Evolutionary conservation across 2,888 invertebrate genomes (phyloP).

Genomic region (Eutolmus rufibarbis): DNA sequence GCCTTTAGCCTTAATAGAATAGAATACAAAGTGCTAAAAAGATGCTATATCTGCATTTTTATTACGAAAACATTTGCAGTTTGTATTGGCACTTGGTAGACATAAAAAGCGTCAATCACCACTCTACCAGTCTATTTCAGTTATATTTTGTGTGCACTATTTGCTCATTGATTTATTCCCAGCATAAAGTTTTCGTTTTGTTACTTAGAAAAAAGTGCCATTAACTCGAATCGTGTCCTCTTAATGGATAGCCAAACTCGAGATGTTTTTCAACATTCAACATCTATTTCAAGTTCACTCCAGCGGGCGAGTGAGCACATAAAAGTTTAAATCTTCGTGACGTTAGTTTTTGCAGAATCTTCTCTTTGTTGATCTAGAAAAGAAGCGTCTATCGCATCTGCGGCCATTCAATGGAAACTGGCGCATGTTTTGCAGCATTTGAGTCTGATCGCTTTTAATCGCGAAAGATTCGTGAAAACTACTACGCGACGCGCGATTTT

Average conservation of each 20-base stretch:
- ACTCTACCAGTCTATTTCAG: not conserved
- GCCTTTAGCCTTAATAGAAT: too few relatives aligned
- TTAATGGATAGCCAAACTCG: not conserved
- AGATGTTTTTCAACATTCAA: not conserved
- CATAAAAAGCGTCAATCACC: not conserved
- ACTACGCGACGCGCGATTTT: not conserved
- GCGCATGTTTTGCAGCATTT: not conserved
- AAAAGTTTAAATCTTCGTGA: not conserved
- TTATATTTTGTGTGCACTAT: not conserved
- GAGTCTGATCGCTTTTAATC: not conserved
- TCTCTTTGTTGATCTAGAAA: not conserved
- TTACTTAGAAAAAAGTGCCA: not conserved
- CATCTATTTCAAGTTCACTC: not conserved
- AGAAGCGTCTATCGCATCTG: not conserved
- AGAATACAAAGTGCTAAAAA: not conserved
- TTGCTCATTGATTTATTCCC: not conserved
- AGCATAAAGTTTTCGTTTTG: not conserved
- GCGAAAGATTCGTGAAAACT: not conserved
- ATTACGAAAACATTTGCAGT: not conserved
- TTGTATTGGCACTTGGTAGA: not conserved
- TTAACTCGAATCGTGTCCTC: not conserved
- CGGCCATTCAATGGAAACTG: not conserved
- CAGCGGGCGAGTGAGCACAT: not conserved
- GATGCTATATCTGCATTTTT: not conserved
- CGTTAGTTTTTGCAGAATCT: not conserved